Evolutionary conservation across 2,888 invertebrate genomes (phyloP), one percentile per base, ranked within the genome.

Genomic region (Achlya flavicornis): DNA sequence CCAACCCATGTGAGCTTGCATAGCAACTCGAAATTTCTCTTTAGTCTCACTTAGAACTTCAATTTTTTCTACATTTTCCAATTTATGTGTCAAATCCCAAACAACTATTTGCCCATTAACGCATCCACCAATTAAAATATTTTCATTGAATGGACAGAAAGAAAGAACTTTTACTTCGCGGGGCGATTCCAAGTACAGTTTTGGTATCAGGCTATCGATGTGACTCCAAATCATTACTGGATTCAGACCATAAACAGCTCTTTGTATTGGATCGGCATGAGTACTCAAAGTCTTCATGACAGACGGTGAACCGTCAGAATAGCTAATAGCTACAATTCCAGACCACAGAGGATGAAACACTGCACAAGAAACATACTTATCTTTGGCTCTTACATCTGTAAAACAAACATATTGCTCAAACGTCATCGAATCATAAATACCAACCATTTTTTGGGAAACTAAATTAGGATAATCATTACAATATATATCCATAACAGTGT

Each of bases 221-320:
- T 97, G 96, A 71, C 96, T 96, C 97, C 97, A 97, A 71, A 97
- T 93, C 67, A 97, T 89, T 1, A 97, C 95, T 0, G 95, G 95
- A 83, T 96, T 96, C 3, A 94, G 84, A 4, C 95, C 95, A 63
- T 96, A 94, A 0, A 95, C 94, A 0, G 95, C 94, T 75, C 94
- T 88, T 79, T 94, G 91, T 32, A 95, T 93, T 1, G 88, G 85
- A 76, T 95, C 95, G 7, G 84, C 81, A 6, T 88, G 87, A 78
- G 90, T 73, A 79, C 85, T 79, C 70, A 89, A 66, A 38, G 76
- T 82, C 75, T 91, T 94, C 81, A 93, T 90, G 48, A 88, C 88
- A 41, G 92, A 91, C 1, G 94, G 92, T 0, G 95, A 94, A 48
- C 85, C 91, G 72, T 95, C 95, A 0, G 95, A 92, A 75, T 97